Base-by-base conservation (phyloP, 2,888 invertebrate species). In the Oconnorella tubifera region DNA sequence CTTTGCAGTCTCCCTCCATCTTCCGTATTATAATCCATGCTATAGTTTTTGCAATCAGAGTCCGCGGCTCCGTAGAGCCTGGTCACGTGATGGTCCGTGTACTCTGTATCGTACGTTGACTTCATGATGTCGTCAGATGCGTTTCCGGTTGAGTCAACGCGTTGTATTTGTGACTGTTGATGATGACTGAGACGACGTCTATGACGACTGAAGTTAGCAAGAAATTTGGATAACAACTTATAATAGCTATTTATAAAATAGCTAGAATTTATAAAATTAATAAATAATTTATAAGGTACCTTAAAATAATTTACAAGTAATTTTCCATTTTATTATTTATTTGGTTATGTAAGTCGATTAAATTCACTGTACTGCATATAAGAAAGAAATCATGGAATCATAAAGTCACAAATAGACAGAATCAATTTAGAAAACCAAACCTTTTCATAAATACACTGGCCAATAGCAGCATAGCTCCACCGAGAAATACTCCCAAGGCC, bases 401-500 rank as follows among this genome's bases (percentile, higher is more conserved):
- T n/a, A n/a, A n/a, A n/a, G n/a, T n/a, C n/a, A n/a, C n/a, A n/a
- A n/a, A n/a, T n/a, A n/a, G n/a, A n/a, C n/a, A n/a, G n/a, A n/a
- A n/a, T n/a, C n/a, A n/a, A n/a, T n/a, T n/a, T n/a, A n/a, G n/a
- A n/a, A n/a, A n/a, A n/a, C n/a, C n/a, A n/a, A 19, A 68, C 68
- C 66, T 67, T 68, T 67, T 68, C 51, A 68, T 59, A 59, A 65
- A 64, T 14, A 68, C 49, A 29, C 51, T 57, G 27, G 65, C 68
- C 27, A 68, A 49, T 2, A 68, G 58, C 10, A 68, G 64, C 19
- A 68, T 62, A 4, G 67, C 53, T 2, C 66, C 68, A 27, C 68
- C 68, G 55, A 68, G 64, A 56, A 68, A 64, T 33, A 70, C 53
- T 3, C 70, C 70, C 53, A 70, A 55, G 10, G 70, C 70, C 33